phyloP scores from a whole-genome alignment of 1,140 invertebrate genomes.

The Araneus ventricosus region DNA sequence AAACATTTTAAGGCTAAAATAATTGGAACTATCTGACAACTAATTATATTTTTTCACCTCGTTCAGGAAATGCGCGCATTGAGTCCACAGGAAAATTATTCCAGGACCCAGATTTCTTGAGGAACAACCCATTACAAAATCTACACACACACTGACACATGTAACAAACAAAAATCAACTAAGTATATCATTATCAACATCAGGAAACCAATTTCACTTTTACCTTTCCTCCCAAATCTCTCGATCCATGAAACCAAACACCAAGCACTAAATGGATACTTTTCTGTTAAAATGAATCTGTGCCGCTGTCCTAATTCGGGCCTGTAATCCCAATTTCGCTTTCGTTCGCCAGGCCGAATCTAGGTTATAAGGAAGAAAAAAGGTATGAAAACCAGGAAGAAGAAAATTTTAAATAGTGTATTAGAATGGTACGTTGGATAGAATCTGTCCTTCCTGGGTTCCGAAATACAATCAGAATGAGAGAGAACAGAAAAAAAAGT shows the following conservation, averaged over 20 bases:
- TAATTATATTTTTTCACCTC: constrained; percentile 5
- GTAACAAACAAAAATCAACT: not conserved
- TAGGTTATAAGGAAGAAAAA: constrained; percentile 58
- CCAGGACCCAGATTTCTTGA: no score
- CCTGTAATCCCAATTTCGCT: constrained; percentile 40
- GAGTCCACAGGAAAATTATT: not conserved
- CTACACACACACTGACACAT: not conserved
- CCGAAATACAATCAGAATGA: constrained; percentile 42
- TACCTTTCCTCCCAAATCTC: constrained; percentile 5
- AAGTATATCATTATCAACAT: constrained; percentile 1
- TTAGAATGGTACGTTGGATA: constrained; percentile 23
- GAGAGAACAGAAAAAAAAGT: not conserved
- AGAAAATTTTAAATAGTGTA: constrained; percentile 16
- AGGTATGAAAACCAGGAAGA: constrained; percentile 63
- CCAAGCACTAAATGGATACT: not conserved
- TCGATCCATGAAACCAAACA: constrained; percentile 29
- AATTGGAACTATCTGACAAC: not conserved
- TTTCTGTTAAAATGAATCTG: constrained; percentile 18
- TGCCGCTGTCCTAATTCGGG: constrained; percentile 16
- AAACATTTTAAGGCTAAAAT: not conserved
- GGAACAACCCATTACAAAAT: not conserved
- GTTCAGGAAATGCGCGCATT: not conserved
- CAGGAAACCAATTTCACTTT: not conserved
- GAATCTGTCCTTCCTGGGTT: constrained; percentile 41
- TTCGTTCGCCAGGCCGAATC: constrained; percentile 18